Evolutionary conservation across 2,113 vertebrate genomes (phyloP).

Genomic region (Rhinogobius similis): DNA sequence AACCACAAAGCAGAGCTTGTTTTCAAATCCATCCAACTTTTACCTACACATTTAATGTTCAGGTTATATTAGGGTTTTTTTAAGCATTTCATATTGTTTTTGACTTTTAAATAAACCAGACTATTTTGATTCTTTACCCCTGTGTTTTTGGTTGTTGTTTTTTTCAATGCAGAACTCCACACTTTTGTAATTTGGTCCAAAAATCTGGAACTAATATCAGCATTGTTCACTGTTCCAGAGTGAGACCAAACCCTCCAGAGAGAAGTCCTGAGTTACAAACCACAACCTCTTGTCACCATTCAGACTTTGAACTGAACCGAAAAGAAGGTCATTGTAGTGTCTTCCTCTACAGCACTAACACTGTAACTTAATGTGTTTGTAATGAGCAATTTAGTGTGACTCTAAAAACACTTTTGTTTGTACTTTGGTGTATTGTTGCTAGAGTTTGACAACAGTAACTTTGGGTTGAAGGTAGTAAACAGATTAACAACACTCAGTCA

Average conservation of each 20-base stretch:
- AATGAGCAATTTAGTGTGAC: neutral
- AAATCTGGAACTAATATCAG: conserved; percentile 39
- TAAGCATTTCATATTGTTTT: neutral
- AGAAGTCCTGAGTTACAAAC: conserved; percentile 24
- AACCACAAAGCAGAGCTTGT: conserved; percentile 28
- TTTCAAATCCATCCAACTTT: too few relatives aligned
- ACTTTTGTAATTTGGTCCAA: conserved; percentile 36
- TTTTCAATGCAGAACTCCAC: conserved; percentile 29
- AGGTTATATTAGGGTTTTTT: conserved; percentile 17
- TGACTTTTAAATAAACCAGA: neutral
- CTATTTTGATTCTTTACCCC: neutral
- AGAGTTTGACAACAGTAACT: neutral
- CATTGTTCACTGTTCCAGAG: conserved; percentile 37
- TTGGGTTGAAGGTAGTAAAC: too few relatives aligned
- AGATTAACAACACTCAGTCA: too few relatives aligned
- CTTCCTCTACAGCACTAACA: neutral
- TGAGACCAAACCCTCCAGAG: conserved; percentile 41
- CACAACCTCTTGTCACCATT: conserved; percentile 18
- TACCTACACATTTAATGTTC: conserved; percentile 32
- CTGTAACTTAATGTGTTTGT: conserved; percentile 32
- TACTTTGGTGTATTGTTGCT: neutral
- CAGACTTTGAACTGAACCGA: conserved; percentile 22
- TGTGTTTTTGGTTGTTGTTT: conserved; percentile 22
- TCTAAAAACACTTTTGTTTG: neutral
- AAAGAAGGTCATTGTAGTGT: conserved; percentile 16